Evolutionary conservation across 2,888 invertebrate genomes (phyloP), one percentile per base, ranked within the genome.

Genomic region (Tenthredo amoena): DNA sequence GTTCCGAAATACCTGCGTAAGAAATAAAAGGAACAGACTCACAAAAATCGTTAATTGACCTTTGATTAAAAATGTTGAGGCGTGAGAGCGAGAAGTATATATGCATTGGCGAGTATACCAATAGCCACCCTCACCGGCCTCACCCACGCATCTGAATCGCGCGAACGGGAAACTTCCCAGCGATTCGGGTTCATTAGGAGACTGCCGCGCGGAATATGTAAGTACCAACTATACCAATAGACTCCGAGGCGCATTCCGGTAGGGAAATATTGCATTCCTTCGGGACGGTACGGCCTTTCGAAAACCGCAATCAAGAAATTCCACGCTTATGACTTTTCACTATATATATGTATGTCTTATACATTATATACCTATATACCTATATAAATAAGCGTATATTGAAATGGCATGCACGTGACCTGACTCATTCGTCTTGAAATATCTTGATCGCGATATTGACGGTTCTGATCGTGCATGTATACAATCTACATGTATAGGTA

Each of bases 291-390:
- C 90, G 90, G 88, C 85, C 84, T 34, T 85, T 50, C 79, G 85
- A 87, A 87, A 82, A 74, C 71, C 89, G 89, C 87, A 92, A 92
- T 92, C 91, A 92, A 91, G 91, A 92, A 91, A 93, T 93, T 92
- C 93, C 92, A 18, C 31, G 68, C 26, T 83, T 71, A 81, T 81
- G 81, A 81, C 37, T 40, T 81, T 81, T 21, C 40, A 3, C 37
- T 31, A 18, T n/a, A n/a, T n/a, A n/a, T n/a, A n/a, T n/a, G n/a
- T n/a, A n/a, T 34, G n/a, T 34, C 34, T 9, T 55, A 21, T 43
- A 72, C 18, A 40, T 18, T 18, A 76, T 18, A 76, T 26, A 26
- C n/a, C 43, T 74, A 50, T 76, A 72, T n/a, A n/a, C 4, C 3
- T 26, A 12, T 21, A 26, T 12, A 21, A 47, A 77, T 77, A 31